A percentile compares a stretch with the other conserved stretches of the same genome.
phyloP scores from a whole-genome alignment of 2,113 vertebrate species.

The Podiceps cristatus region DNA sequence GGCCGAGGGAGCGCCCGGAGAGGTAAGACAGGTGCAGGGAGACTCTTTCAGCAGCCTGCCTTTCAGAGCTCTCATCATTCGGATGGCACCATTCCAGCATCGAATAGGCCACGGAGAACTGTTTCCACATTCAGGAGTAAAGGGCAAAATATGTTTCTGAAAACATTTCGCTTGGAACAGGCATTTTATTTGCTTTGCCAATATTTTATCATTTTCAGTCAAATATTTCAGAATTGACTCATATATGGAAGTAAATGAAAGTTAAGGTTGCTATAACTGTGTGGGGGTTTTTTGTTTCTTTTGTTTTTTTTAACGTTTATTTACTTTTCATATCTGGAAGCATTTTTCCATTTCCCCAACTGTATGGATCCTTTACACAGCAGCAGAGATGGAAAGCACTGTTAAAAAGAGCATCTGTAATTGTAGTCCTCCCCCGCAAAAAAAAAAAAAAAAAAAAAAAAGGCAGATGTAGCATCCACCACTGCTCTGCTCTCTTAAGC shows the following conservation, averaged over 20 bases:
- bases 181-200: not conserved
- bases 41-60: not conserved
- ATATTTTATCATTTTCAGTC: not conserved
- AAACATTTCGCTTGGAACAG: not conserved
- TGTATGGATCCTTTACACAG: not conserved
- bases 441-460: no score
- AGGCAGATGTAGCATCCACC: not conserved
- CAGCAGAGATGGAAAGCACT: not conserved
- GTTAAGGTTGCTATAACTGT: not conserved
- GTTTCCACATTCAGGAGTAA: not conserved
- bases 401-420: not conserved
- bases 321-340: not conserved
- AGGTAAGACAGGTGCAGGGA: constrained; percentile 12
- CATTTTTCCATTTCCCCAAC: not conserved
- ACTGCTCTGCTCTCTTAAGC: not conserved
- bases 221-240: not conserved
- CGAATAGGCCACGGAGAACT: accelerated
- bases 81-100: not conserved
- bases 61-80: not conserved
- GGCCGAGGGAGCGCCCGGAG: not conserved
- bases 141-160: not conserved
- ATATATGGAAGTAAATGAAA: not conserved
- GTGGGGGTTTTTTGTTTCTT: not conserved
- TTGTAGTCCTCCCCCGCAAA: not conserved
- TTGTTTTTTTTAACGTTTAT: not conserved